These are phyloP conservation scores for Emys orbicularis DNA, from an alignment of 2,797 vertebrate species.

Conservation along the genomic window DNA sequence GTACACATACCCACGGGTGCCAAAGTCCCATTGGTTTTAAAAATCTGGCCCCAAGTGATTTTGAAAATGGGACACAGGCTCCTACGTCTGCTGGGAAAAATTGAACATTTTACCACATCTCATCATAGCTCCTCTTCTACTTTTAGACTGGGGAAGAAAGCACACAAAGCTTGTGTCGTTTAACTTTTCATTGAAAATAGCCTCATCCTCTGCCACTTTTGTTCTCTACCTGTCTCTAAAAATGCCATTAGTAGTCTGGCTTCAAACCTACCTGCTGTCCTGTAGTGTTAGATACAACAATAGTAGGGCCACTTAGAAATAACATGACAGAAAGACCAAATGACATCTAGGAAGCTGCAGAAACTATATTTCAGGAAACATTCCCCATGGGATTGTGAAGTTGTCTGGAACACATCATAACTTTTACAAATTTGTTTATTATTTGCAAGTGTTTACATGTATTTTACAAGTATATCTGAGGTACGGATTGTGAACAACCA, in stretches of 20 bases:
- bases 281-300: not conserved
- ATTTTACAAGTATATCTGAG: conserved; percentile 71
- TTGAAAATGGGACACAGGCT: not conserved
- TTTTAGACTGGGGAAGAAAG: accelerated
- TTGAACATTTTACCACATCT: not conserved
- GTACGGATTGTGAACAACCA: conserved; percentile 63
- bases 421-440: conserved; percentile 67
- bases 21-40: not conserved
- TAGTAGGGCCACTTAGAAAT: not conserved
- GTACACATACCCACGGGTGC: too few relatives aligned
- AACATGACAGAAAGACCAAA: conserved; percentile 21
- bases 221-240: not conserved
- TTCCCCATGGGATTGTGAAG: not conserved
- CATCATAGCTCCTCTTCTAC: not conserved
- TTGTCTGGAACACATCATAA: conserved; percentile 37
- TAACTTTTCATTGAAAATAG: not conserved
- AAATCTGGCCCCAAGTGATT: not conserved
- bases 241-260: not conserved
- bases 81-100: accelerated
- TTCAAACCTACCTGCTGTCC: not conserved
- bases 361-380: conserved; percentile 15
- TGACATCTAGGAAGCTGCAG: not conserved
- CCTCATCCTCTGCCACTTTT: not conserved
- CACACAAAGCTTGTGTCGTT: not conserved
- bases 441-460: conserved; percentile 74